Percentiles rank a stretch among this genome's conserved stretches.
Conservation (phyloP, 2,797 vertebrate species). For the Crenuchus spilurus region DNA sequence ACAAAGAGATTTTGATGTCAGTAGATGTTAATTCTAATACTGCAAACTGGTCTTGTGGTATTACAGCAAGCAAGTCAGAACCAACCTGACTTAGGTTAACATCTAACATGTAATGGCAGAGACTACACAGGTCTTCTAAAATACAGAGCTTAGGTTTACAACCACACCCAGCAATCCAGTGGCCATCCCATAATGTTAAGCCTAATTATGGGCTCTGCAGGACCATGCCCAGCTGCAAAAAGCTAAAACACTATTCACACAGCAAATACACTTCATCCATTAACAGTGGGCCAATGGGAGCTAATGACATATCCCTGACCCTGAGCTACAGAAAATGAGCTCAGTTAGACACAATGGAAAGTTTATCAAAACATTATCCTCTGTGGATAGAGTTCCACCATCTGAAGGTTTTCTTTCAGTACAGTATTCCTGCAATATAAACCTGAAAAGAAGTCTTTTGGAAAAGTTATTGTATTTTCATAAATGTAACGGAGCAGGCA, state of each 20-base stretch:
- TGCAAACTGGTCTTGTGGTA: no score
- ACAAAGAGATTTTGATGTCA: no score
- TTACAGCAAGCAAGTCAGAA: slow-evolving; percentile 4
- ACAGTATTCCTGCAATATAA: neutral
- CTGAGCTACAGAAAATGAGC: slow-evolving; percentile 6
- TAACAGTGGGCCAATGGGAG: slow-evolving; percentile 18
- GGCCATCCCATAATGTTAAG: slow-evolving; percentile 32
- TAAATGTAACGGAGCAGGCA: no score
- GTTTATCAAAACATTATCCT: slow-evolving; percentile 8
- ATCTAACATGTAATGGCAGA: slow-evolving; percentile 66
- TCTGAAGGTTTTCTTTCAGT: neutral
- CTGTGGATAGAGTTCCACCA: neutral
- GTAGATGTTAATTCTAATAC: no score
- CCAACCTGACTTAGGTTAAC: slow-evolving; percentile 48
- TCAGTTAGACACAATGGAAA: neutral
- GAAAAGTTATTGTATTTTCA: neutral
- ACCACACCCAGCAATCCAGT: slow-evolving; percentile 48
- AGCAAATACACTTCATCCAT: slow-evolving; percentile 4
- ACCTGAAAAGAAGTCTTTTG: no score
- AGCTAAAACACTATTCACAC: slow-evolving; percentile 21
- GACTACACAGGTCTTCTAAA: slow-evolving; percentile 58
- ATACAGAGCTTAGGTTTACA: slow-evolving; percentile 53
- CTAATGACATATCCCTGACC: slow-evolving; percentile 4
- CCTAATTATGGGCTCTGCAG: slow-evolving; percentile 54
- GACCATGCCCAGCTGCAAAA: slow-evolving; percentile 44